These are phyloP conservation scores for Muschampia plurimacula DNA, from an alignment of 2,888 invertebrate species.

Conservation along the genomic window DNA sequence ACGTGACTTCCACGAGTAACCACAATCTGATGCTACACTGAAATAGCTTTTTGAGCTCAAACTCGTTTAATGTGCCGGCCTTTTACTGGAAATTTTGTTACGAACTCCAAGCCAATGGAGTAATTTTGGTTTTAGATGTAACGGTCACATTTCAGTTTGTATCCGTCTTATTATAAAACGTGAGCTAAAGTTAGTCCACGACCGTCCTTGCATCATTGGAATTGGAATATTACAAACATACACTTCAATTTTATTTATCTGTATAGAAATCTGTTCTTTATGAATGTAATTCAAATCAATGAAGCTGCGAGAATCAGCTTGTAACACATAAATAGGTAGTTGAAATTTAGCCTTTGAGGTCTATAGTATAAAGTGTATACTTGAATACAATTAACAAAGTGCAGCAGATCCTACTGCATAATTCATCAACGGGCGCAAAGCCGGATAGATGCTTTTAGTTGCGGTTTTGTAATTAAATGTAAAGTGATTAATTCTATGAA, in stretches of 20 bases:
- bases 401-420: conserved; percentile 18
- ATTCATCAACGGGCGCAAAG: conserved; percentile 23
- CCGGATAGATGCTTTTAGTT: conserved; percentile 31
- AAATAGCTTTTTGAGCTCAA: conserved; percentile 26
- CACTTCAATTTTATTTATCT: too few species aligned
- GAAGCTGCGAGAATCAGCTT: neutral
- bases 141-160: neutral
- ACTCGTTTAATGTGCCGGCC: conserved; percentile 22
- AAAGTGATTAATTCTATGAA: conserved; percentile 23
- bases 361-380: neutral
- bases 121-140: neutral
- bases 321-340: neutral
- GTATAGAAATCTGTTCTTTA: too few species aligned
- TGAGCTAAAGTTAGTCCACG: too few species aligned
- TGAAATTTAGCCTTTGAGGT: neutral
- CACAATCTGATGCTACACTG: conserved; percentile 29
- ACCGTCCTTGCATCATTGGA: too few species aligned
- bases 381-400: conserved; percentile 28
- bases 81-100: conserved; percentile 30
- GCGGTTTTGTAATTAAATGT: conserved; percentile 23
- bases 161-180: too few species aligned
- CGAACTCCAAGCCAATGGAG: conserved; percentile 17
- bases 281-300: neutral
- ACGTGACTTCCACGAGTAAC: conserved; percentile 25
- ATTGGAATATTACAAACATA: too few species aligned